Percentiles rank a stretch among this genome's conserved stretches.
Evolutionary conservation across 2,797 vertebrate genomes (phyloP).

Genomic region (Girardinus metallicus): DNA sequence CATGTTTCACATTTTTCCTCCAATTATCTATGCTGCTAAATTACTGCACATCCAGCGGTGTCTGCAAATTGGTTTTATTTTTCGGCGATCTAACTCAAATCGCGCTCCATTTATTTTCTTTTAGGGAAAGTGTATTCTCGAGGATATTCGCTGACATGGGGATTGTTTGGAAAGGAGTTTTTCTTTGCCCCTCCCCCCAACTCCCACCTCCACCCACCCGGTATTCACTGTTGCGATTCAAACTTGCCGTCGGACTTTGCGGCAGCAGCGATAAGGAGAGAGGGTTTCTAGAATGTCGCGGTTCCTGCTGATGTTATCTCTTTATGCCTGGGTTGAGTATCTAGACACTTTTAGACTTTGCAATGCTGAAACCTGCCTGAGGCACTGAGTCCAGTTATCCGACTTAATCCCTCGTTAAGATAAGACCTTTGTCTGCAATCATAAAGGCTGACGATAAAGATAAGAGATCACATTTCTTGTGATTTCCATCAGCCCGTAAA

Average conservation of each 20-base stretch:
- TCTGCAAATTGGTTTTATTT: constrained; percentile 74
- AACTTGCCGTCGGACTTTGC: constrained; percentile 41
- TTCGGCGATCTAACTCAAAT: constrained; percentile 77
- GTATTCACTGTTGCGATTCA: constrained; percentile 59
- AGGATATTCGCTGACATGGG: constrained; percentile 76
- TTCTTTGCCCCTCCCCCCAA: constrained; percentile 30
- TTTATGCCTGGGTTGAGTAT: constrained; percentile 13
- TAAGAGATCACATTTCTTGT: constrained; percentile 43
- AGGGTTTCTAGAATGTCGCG: constrained; percentile 37
- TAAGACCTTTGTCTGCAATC: constrained; percentile 55
- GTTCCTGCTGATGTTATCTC: constrained; percentile 49
- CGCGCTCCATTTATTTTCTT: constrained; percentile 80
- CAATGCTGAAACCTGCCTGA: constrained; percentile 25
- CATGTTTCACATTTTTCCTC: constrained; percentile 61
- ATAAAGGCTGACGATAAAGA: constrained; percentile 57
- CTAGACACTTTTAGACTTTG: constrained; percentile 41
- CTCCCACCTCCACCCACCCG: constrained; percentile 9
- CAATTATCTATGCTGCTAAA: constrained; percentile 62
- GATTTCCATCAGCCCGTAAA: constrained; percentile 39
- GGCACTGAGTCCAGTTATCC: constrained; percentile 39
- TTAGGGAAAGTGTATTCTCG: constrained; percentile 75
- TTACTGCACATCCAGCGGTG: constrained; percentile 52
- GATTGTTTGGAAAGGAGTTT: constrained; percentile 76
- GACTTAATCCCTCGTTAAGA: constrained; percentile 66
- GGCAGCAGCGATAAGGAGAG: constrained; percentile 43